Evolutionary conservation across 2,888 invertebrate genomes (phyloP), one percentile per base, ranked within the genome.

Genomic region (Tetragnatha montana): DNA sequence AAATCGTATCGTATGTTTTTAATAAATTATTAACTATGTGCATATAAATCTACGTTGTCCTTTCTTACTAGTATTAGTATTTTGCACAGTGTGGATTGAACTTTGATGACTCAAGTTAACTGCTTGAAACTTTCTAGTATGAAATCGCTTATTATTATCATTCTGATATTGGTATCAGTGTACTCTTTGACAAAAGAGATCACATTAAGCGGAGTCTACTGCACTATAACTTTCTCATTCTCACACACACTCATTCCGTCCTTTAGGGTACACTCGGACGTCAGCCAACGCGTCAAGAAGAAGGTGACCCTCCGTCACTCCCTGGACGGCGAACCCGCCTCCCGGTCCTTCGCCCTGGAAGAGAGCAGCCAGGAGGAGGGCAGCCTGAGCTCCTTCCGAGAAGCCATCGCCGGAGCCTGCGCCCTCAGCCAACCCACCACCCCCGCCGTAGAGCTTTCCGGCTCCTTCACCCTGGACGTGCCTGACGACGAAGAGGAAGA

Each of bases 211-310:
- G n/a, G n/a, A n/a, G n/a, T n/a, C n/a, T n/a, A n/a, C n/a, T n/a
- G n/a, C n/a, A 10, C 17, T 17, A 60, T 12, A 60, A 60, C 6
- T 60, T 60, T 60, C 17, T 60, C 14, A 60, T 60, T 17, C 60
- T 8, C 10, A 6, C 12, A 10, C 60, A 60, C 47, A 0, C 10
- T 51, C n/a, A n/a, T n/a, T n/a, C n/a, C n/a, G n/a, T n/a, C n/a
- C n/a, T n/a, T 7, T 10, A 90, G 90, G 68, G 91, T 89, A 71
- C 86, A 91, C 73, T 91, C 91, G 7, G 97, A 97, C 93, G 95
- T 97, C 92, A 96, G 96, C 92, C 96, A 95, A 93, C 95, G 97
- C 93, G 96, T 96, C 92, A 96, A 96, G 93, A 97, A 97, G 94
- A 95, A 96, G 94, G 97, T 97, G 89, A 97, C 97, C 81, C 95